Evolutionary conservation across 2,888 invertebrate species (phyloP), one percentile per base, ranked within the genome.

Genomic region (Euplexia lucipara): DNA sequence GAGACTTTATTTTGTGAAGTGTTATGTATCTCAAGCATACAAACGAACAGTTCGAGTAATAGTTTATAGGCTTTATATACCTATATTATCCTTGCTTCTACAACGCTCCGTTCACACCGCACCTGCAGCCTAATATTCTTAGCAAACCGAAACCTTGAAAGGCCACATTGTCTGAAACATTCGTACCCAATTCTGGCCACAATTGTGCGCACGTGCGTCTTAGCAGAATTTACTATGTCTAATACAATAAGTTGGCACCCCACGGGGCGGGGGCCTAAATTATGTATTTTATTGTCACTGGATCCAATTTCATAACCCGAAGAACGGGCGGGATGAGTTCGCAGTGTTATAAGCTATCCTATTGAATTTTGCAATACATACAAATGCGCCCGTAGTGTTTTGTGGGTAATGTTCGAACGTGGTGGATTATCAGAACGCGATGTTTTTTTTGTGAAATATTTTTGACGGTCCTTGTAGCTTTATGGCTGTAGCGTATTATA

Each of bases 261-360:
- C 67, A 67, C 64, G 37, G 73, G 83, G 85, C 77, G 79, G 78
- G 83, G 79, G 86, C 84, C 85, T 92, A 92, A 92, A 92, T 92
- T 92, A 91, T 91, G 89, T 92, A 91, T 91, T 92, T 92, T 91
- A 92, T 89, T 91, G 91, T 91, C 89, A 83, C 87, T 85, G 85
- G 86, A 89, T 88, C 91, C 90, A 90, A 91, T 91, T 91, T 92
- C 92, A 92, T 92, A 91, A 90, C 90, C 90, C 89, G 86, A 87
- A 85, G 88, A 88, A 87, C 84, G 88, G 86, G 70, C 39, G 87
- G 85, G 88, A 88, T 88, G 86, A 87, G 88, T 84, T 83, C 83
- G 82, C 81, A 83, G 78, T 78, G 84, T 81, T 86, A 85, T 88
- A 85, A 83, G 82, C 84, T 78, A 82, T 80, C 70, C 89, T 88